Evolutionary conservation across 2,797 vertebrate genomes (phyloP).

Genomic region (Bradypus variegatus): DNA sequence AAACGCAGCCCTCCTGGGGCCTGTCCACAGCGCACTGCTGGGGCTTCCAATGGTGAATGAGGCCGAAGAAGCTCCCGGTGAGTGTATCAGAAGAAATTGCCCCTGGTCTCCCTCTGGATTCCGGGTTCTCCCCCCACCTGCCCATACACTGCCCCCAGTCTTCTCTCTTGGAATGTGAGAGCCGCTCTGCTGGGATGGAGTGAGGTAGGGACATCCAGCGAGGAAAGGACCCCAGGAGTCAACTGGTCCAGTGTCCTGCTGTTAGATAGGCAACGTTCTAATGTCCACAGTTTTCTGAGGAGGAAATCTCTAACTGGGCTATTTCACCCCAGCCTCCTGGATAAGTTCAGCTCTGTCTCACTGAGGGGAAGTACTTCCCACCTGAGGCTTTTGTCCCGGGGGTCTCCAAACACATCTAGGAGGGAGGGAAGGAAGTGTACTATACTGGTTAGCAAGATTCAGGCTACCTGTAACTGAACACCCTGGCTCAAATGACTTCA

Average conservation of each 20-base stretch:
- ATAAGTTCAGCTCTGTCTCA: not conserved
- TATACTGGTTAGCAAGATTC: not conserved
- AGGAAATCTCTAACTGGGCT: not conserved
- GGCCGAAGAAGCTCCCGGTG: not conserved
- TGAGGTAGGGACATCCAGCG: not conserved
- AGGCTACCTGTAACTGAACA: not conserved
- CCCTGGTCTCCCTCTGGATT: not conserved
- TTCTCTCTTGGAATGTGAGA: not conserved
- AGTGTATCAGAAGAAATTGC: not conserved
- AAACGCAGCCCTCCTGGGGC: not conserved
- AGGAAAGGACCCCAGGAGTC: not conserved
- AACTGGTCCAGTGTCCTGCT: not conserved
- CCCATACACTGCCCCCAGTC: accelerated
- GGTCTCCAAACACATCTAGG: not conserved
- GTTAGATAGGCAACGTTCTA: not conserved
- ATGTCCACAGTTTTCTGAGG: not conserved
- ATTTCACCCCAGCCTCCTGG: not conserved
- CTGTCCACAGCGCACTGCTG: not conserved
- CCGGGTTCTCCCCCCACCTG: not conserved
- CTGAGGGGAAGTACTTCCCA: not conserved
- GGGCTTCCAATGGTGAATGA: not conserved
- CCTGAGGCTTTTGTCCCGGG: not conserved
- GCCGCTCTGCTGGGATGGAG: not conserved
- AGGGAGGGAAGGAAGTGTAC: not conserved
- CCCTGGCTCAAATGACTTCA: not conserved